Base-by-base conservation (phyloP, 2,888 invertebrate species). In the Cyclophora albipunctata region DNA sequence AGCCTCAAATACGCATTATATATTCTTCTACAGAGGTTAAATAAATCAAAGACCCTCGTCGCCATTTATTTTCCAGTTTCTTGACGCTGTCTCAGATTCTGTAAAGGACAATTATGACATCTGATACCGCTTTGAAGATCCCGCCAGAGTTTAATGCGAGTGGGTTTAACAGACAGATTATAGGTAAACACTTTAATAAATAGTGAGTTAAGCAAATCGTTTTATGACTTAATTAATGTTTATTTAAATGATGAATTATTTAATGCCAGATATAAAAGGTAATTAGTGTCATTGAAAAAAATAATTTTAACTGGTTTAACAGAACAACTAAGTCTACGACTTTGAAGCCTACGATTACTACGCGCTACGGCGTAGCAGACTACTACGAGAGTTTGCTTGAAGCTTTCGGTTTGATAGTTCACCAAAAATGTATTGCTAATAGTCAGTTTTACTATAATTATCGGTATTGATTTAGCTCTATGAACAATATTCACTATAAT, bases 31-130 rank as follows among this genome's bases (percentile, higher is more conserved):
- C 20, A 40, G 47, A 55, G 57, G 55, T 54, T 57, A 51, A 54
- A 54, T 58, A 58, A 56, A 53, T 54, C 53, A 50, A 52, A 54
- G 55, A 43, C 49, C 51, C 57, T 59, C 55, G 57, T 53, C 60
- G 53, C 51, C 55, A 52, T 58, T 43, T 43, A 43, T 43, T 43
- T 40, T 40, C 44, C 50, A 58, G 45, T 44, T 48, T 48, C 47
- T 47, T 59, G 58, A 40, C 49, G 34, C 34, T 45, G 49, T 58
- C 57, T 64, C 58, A 57, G 57, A 62, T 62, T 64, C 56, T 65
- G 59, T 46, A 59, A 56, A 62, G 65, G 70, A 73, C 71, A 74
- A 73, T 73, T 69, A 69, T 67, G 73, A 73, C 66, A 71, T 74
- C 65, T 67, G 69, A 74, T 73, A 73, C 52, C 57, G 60, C 67